These are phyloP conservation scores for Drosophila nigrodunni DNA, from an alignment of 1,140 invertebrate species.

Conservation along the genomic window DNA sequence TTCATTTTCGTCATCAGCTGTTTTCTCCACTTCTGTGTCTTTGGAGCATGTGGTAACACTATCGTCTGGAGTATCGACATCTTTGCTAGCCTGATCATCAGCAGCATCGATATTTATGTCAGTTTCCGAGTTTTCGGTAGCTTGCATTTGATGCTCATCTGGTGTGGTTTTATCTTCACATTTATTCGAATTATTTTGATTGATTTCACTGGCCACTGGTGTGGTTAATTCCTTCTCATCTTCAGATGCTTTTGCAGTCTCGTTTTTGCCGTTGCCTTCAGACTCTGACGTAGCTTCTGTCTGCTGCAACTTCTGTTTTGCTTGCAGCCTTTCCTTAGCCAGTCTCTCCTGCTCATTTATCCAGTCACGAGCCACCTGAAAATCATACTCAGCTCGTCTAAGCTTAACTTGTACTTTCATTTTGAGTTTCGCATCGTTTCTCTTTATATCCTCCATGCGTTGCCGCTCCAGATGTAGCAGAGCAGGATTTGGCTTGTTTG, in stretches of 20 bases:
- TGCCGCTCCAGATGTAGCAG: constrained; percentile 70
- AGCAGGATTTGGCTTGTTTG: constrained; percentile 80
- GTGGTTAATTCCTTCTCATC: not conserved
- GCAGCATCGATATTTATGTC: not conserved
- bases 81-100: not conserved
- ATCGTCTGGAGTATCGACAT: not conserved
- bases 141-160: not conserved
- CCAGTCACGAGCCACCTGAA: constrained; percentile 63
- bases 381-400: constrained; percentile 65
- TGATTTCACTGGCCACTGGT: not conserved
- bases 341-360: constrained; percentile 5
- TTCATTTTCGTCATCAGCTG: not conserved
- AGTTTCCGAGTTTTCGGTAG: too few relatives aligned
- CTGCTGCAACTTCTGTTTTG: not conserved
- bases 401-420: constrained; percentile 67
- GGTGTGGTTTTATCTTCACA: not conserved
- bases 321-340: not conserved
- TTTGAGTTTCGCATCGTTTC: constrained; percentile 72
- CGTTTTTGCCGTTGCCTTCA: not conserved
- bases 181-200: not conserved
- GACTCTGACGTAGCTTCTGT: not conserved
- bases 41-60: not conserved
- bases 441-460: constrained; percentile 72
- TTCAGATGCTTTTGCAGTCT: not conserved
- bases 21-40: not conserved